Conservation (phyloP, 2,888 invertebrate genomes). For the Diplolepis rosae region DNA sequence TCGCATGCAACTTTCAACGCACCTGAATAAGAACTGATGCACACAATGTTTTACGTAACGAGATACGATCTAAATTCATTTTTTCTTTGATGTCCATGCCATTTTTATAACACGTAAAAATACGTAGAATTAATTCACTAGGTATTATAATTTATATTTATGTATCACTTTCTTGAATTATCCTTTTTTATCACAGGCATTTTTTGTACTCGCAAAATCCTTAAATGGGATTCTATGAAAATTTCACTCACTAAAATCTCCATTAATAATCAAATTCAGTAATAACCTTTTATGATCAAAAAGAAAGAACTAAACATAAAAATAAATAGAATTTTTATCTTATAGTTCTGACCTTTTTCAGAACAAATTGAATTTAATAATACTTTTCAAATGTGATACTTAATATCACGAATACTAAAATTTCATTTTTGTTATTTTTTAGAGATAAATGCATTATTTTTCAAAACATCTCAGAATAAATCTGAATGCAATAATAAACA, state of each 20-base stretch:
- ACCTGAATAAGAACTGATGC: not conserved
- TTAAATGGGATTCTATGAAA: slow-evolving; percentile 9
- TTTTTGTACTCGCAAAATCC: not conserved
- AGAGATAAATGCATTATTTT: too few relatives aligned
- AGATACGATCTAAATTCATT: slow-evolving; percentile 19
- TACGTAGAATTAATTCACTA: too few relatives aligned
- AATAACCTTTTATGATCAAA: not conserved
- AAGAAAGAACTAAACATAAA: slow-evolving; percentile 7
- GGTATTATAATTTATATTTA: too few relatives aligned
- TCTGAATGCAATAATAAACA: too few relatives aligned
- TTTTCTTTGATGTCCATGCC: not conserved
- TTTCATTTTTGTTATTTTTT: too few relatives aligned
- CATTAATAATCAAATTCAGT: slow-evolving; percentile 19
- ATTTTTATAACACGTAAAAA: too few relatives aligned
- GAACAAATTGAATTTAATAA: too few relatives aligned
- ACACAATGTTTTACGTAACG: slow-evolving; percentile 6
- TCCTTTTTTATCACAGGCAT: not conserved
- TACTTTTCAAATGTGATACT: too few relatives aligned
- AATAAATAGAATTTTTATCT: too few relatives aligned
- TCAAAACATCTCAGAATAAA: too few relatives aligned
- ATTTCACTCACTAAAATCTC: slow-evolving; percentile 13
- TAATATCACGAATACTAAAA: too few relatives aligned
- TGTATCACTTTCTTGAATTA: not conserved
- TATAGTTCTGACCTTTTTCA: too few relatives aligned
- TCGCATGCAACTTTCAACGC: not conserved